phyloP scores from a whole-genome alignment of 2,797 vertebrate species.

The Heliangelus exortis region DNA sequence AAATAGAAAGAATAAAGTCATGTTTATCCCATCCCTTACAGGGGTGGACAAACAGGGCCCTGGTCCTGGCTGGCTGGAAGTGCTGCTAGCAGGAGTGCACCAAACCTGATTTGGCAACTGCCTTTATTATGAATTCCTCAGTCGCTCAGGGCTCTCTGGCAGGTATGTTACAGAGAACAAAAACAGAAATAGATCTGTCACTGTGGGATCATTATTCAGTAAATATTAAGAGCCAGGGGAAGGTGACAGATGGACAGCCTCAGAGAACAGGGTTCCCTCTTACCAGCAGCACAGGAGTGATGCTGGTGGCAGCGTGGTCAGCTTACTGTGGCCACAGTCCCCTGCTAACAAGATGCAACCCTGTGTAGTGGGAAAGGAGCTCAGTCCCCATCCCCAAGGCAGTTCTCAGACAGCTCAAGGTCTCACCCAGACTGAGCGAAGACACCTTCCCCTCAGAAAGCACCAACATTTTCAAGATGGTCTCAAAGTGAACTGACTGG shows the following conservation, averaged over 20 bases:
- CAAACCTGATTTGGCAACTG: conserved; percentile 30
- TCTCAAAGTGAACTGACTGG: not conserved
- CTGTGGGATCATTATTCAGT: not conserved
- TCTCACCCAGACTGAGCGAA: not conserved
- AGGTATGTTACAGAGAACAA: conserved; percentile 53
- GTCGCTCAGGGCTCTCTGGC: not conserved
- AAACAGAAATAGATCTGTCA: conserved; percentile 67
- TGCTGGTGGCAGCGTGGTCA: not conserved
- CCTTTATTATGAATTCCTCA: conserved; percentile 57
- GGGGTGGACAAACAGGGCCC: not conserved
- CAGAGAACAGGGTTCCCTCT: not conserved
- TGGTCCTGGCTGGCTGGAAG: not conserved
- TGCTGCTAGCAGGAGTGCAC: not conserved
- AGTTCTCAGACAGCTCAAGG: not conserved
- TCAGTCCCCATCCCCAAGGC: not conserved
- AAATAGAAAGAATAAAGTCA: not conserved
- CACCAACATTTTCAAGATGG: not conserved
- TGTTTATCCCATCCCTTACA: not conserved
- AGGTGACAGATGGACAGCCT: conserved; percentile 29
- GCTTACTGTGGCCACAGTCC: rapidly evolving
- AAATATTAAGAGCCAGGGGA: conserved; percentile 41
- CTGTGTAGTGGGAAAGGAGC: not conserved
- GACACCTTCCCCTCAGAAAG: not conserved
- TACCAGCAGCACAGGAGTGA: not conserved
- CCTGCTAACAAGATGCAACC: not conserved